Evolutionary conservation across 2,113 vertebrate species (phyloP).

Genomic region (Meles meles): DNA sequence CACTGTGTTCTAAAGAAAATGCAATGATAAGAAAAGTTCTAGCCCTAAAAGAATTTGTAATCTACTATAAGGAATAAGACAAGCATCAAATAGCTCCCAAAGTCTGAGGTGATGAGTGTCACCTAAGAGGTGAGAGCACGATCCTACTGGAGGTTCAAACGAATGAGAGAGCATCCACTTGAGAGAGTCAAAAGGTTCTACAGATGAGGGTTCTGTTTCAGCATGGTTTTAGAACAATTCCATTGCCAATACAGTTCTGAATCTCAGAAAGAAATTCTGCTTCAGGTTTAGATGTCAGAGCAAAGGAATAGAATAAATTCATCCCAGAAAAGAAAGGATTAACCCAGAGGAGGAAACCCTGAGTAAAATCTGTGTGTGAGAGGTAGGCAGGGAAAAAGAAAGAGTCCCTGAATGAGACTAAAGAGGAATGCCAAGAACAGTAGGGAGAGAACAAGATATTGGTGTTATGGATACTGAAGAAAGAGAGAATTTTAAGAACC

Average conservation of each 20-base stretch:
- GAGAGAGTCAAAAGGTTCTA: conserved; percentile 74
- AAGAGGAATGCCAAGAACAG: background rate
- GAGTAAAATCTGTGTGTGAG: background rate
- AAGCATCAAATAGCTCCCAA: background rate
- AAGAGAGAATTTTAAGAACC: conserved; percentile 3
- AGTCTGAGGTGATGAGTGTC: background rate
- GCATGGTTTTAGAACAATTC: background rate
- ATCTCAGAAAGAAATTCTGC: conserved; percentile 84
- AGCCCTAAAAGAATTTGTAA: background rate
- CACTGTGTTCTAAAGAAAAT: conserved; percentile 13
- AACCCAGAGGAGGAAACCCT: background rate
- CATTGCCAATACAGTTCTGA: conserved; percentile 73
- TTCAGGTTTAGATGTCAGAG: conserved; percentile 85
- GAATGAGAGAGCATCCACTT: conserved; percentile 63
- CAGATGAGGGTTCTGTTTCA: background rate
- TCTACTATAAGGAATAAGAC: background rate
- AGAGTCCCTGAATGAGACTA: background rate
- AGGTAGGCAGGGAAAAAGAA: background rate
- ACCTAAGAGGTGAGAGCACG: background rate
- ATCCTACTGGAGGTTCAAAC: background rate
- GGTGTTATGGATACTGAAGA: background rate
- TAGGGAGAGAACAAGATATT: background rate
- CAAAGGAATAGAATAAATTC: conserved; percentile 66
- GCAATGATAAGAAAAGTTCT: background rate
- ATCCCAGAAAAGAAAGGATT: background rate